Conservation (phyloP, 2,113 vertebrate species). For the Muntiacus reevesi region DNA sequence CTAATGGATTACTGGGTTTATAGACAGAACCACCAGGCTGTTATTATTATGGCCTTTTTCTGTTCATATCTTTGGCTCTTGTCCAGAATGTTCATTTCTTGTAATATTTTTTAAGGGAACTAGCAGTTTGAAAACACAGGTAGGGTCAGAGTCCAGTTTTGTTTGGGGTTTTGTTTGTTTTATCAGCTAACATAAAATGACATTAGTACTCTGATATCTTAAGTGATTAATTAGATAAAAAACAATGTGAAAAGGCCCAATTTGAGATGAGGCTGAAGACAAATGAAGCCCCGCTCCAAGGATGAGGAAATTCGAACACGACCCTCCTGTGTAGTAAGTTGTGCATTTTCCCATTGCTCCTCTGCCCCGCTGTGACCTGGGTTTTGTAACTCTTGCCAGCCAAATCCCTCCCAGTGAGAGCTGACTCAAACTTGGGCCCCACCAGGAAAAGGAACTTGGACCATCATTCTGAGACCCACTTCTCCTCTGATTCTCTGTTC, state of each 20-base stretch:
- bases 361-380: background rate
- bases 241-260: background rate
- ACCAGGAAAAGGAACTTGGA: background rate
- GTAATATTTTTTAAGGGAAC: background rate
- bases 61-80: background rate
- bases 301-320: background rate
- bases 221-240: conserved; percentile 45
- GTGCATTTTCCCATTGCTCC: rapidly evolving
- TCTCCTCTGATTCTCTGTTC: background rate
- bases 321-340: background rate
- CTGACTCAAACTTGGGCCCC: background rate
- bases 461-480: background rate
- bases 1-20: background rate
- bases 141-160: background rate
- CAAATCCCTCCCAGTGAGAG: background rate
- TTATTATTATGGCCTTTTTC: background rate
- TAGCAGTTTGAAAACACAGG: background rate
- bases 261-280: background rate
- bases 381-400: background rate
- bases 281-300: background rate
- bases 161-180: background rate
- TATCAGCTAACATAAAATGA: background rate
- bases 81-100: background rate
- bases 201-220: background rate
- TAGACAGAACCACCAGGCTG: background rate